phyloP scores from a whole-genome alignment of 2,888 invertebrate genomes.

The Apotomis betuletana region DNA sequence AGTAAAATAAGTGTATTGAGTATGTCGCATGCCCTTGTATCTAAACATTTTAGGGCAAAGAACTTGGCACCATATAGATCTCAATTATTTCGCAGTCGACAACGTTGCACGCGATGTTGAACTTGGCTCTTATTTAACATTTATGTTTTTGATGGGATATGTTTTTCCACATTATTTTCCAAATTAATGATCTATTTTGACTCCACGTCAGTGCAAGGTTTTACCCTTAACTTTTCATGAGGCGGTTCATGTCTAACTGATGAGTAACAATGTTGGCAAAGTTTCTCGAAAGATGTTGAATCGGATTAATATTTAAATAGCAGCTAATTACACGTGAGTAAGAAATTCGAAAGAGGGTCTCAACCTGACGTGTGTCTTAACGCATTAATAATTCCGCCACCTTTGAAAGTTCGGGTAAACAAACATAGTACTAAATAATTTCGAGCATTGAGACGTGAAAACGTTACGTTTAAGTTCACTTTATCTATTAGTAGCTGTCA shows the following conservation, averaged over 20 bases:
- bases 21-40: too few species aligned
- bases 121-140: too few species aligned
- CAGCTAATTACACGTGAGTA: conserved; percentile 55
- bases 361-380: conserved; percentile 52
- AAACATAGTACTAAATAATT: conserved; percentile 37
- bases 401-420: conserved; percentile 29
- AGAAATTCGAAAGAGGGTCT: conserved; percentile 57
- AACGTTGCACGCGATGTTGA: too few species aligned
- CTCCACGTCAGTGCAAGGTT: too few species aligned
- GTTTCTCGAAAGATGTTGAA: conserved; percentile 17
- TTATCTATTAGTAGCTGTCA: neutral
- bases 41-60: too few species aligned
- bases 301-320: conserved; percentile 53
- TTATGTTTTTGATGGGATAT: too few species aligned
- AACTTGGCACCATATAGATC: too few species aligned
- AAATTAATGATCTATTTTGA: too few species aligned
- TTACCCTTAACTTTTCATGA: too few species aligned
- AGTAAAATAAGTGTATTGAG: too few species aligned
- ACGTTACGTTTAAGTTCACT: conserved; percentile 11
- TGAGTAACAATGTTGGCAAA: neutral
- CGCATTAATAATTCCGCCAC: conserved; percentile 54
- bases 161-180: too few species aligned
- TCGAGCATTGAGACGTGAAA: conserved; percentile 15
- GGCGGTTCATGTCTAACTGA: neutral
- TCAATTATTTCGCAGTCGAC: too few species aligned